Base-by-base conservation (phyloP, 2,888 invertebrate species). In the Pseudococcus viburni region DNA sequence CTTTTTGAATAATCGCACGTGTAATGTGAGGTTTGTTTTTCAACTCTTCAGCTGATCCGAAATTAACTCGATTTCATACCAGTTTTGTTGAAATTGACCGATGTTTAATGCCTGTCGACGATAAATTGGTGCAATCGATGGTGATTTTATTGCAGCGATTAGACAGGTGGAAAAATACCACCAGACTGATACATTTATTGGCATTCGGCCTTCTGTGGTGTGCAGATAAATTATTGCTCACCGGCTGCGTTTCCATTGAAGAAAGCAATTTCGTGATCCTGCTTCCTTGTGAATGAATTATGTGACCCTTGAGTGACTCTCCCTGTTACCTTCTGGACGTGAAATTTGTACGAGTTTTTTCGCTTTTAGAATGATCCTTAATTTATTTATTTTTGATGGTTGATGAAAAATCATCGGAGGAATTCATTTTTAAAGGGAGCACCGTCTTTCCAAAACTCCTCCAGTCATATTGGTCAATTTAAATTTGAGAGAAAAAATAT, bases 81-180 rank as follows among this genome's bases (percentile, higher is more conserved):
- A 8, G 68, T 68, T 11, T 68, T 26, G 68, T 68, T 11, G 26
- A 68, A 68, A 26, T 68, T 68, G 22, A 68, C 68, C 22, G 8
- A 68, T 26, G 68, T 68, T 11, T 22, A 26, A 68, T 68, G 26
- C 68, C 26, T 68, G 68, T 68, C 68, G 26, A 33, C 11, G 68
- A 26, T 68, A 26, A 68, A 68, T 68, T 26, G 22, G 12, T 22
- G 8, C 64, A 5, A 64, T n/a, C n/a, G n/a, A n/a, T n/a, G n/a
- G n/a, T 68, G 68, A 68, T 68, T 68, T 68, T 68, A 68, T 68
- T 68, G 68, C 22, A 26, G 26, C 26, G 26, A 68, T 11, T 68
- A 11, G 68, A 68, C 68, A 68, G 68, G 68, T 26, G 68, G 22
- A 26, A 68, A 68, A 19, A 26, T 68, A 68, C 68, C n/a, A 55